phyloP scores from a whole-genome alignment of 1,140 invertebrate genomes.

The Megathymus violae region DNA sequence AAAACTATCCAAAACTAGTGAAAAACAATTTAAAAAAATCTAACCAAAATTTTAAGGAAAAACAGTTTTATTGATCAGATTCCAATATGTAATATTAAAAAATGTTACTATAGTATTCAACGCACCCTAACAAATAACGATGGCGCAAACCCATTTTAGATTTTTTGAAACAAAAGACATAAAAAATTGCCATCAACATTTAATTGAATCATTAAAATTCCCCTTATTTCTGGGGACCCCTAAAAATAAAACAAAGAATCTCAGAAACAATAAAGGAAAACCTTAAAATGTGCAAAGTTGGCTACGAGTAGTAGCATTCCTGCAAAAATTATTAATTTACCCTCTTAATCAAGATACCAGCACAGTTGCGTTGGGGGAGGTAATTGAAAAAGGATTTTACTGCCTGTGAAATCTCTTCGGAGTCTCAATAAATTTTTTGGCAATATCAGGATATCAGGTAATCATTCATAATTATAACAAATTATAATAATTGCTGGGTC shows the following conservation, averaged over 20 bases:
- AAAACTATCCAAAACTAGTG: too few relatives aligned
- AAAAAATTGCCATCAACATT: neutral
- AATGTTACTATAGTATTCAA: too few relatives aligned
- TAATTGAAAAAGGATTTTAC: slow-evolving; percentile 20
- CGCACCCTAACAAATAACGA: too few relatives aligned
- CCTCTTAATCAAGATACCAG: slow-evolving; percentile 26
- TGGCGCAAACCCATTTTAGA: too few relatives aligned
- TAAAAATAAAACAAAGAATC: slow-evolving; percentile 5
- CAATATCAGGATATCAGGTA: too few relatives aligned
- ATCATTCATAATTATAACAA: too few relatives aligned
- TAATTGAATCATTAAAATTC: neutral
- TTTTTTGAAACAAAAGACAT: too few relatives aligned
- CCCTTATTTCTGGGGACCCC: neutral
- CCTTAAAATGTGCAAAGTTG: slow-evolving; percentile 13
- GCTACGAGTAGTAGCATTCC: neutral
- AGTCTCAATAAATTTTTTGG: neutral
- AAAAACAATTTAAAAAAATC: too few relatives aligned
- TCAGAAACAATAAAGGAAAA: neutral
- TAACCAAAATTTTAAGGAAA: too few relatives aligned
- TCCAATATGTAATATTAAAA: too few relatives aligned
- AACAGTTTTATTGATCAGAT: too few relatives aligned
- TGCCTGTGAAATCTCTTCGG: neutral
- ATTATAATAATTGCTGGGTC: too few relatives aligned
- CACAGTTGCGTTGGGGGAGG: slow-evolving; percentile 10
- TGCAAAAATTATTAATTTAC: slow-evolving; percentile 20